Conservation (phyloP, 64 coral and sea anemone species). For the Montipora sp. region DNA sequence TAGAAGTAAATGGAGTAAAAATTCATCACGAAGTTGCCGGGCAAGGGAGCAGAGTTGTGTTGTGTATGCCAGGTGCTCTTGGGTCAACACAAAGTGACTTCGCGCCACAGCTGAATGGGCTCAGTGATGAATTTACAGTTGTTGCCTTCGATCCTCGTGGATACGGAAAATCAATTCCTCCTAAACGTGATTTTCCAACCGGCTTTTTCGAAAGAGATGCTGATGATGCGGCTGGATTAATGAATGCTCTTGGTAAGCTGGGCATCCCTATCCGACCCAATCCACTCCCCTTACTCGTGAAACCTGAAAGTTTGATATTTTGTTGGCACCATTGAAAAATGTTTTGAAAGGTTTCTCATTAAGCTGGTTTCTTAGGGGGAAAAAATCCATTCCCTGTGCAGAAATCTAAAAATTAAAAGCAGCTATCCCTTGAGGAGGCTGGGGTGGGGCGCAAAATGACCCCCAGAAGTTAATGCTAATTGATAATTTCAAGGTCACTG, state of each 20-base stretch:
- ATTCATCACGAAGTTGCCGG: constrained; percentile 85
- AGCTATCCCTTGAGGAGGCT: no score
- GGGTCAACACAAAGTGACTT: constrained; percentile 95
- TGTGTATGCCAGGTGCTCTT: constrained; percentile 94
- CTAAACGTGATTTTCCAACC: constrained; percentile 87
- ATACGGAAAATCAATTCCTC: constrained; percentile 97
- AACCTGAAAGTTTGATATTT: no score
- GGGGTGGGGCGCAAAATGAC: no score
- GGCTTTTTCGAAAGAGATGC: constrained; percentile 95
- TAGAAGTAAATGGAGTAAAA: constrained; percentile 81
- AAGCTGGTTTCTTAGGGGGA: neutral
- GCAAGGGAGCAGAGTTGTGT: constrained; percentile 61
- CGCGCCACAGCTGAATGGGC: constrained; percentile 81
- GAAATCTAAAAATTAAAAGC: no score
- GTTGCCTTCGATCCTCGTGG: constrained; percentile 96
- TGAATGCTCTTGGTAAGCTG: constrained; percentile 77
- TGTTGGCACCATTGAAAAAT: no score
- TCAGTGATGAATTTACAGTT: constrained; percentile 85
- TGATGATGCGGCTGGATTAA: constrained; percentile 78
- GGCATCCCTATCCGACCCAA: no score
- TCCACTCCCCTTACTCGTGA: no score
- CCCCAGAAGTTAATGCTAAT: no score
- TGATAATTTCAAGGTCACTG: no score
- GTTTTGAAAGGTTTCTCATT: no score
- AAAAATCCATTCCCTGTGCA: no score